A percentile compares a stretch with the other conserved stretches of the same genome.
These are phyloP conservation scores for Leptopilina drosophilae DNA, from an alignment of 2,888 invertebrate genomes.

Conservation along the genomic window DNA sequence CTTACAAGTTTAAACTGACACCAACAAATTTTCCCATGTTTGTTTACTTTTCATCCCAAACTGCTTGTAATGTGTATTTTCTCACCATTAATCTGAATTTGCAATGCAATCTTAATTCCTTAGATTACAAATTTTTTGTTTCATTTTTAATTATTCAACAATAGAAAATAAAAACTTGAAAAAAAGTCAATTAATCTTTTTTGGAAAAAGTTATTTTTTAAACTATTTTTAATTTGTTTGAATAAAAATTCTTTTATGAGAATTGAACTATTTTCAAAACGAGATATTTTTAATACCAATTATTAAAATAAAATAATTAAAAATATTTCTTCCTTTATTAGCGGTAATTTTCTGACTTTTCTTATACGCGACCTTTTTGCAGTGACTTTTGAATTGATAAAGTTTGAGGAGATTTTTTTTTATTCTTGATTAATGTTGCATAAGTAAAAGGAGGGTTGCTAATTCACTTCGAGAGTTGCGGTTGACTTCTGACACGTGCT, in stretches of 20 bases:
- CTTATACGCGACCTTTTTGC: not conserved
- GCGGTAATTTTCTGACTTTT: not conserved
- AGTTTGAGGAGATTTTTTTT: constrained; percentile 56
- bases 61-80: not conserved
- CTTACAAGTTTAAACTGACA: constrained; percentile 30
- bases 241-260: too few species aligned
- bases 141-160: too few species aligned
- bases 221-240: too few species aligned
- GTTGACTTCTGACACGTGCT: constrained; percentile 51
- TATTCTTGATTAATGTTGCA: constrained; percentile 55
- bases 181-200: too few species aligned
- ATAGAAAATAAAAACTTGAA: too few species aligned
- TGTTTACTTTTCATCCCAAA: not conserved
- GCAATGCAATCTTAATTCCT: not conserved
- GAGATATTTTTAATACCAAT: too few species aligned
- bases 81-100: not conserved
- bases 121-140: too few species aligned
- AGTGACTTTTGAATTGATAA: constrained; percentile 50
- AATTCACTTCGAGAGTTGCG: constrained; percentile 50
- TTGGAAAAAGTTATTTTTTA: too few species aligned
- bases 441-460: constrained; percentile 52
- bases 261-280: too few species aligned
- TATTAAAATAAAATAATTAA: not conserved
- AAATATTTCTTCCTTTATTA: not conserved
- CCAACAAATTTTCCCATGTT: constrained; percentile 9